Percentiles rank a stretch among this genome's conserved stretches.
These are phyloP conservation scores for Rhinolophus ferrumequinum DNA, from an alignment of 2,113 vertebrate species.

Conservation along the genomic window DNA sequence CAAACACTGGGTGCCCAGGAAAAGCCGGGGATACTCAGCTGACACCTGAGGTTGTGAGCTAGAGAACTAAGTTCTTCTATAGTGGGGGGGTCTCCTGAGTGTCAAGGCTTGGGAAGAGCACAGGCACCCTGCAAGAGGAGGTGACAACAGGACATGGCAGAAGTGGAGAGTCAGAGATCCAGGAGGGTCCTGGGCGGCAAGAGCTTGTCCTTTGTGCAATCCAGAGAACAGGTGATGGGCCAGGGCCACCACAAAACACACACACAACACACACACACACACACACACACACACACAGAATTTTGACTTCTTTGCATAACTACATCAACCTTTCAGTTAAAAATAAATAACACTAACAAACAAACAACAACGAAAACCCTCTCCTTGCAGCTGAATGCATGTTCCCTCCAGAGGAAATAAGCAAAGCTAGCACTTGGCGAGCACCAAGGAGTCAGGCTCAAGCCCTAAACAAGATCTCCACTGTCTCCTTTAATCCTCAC, in stretches of 20 bases:
- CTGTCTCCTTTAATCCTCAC: background rate
- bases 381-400: background rate
- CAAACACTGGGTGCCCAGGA: background rate
- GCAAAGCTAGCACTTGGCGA: background rate
- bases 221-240: background rate
- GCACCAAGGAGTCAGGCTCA: background rate
- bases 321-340: background rate
- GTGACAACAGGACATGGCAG: fast-evolving
- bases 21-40: background rate
- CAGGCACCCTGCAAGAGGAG: background rate
- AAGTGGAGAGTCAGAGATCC: background rate
- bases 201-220: background rate
- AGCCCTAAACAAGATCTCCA: background rate
- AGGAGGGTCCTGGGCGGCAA: background rate
- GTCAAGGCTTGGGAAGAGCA: background rate
- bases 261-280: background rate
- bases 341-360: background rate
- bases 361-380: background rate
- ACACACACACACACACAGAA: background rate
- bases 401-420: background rate
- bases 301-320: background rate
- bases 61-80: background rate
- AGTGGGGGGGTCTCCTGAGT: background rate
- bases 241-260: background rate
- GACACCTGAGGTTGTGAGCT: background rate